Percentiles rank a stretch among this genome's conserved stretches.
These are phyloP conservation scores for Morpho helenor DNA, from an alignment of 2,888 invertebrate genomes.

Conservation along the genomic window DNA sequence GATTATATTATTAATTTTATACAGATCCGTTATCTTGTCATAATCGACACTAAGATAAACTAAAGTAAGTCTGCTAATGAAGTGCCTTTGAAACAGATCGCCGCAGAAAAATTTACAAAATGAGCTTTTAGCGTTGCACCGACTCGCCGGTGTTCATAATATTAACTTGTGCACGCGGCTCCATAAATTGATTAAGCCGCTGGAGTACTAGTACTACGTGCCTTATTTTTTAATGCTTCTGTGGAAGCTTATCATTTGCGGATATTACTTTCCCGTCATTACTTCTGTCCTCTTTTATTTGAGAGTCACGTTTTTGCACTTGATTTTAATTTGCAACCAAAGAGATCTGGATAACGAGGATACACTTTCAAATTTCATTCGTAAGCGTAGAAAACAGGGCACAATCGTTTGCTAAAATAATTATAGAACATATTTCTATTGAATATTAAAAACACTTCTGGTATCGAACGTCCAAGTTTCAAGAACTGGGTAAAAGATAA, in stretches of 20 bases:
- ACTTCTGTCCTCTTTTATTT: conserved; percentile 19
- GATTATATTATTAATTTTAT: too few species aligned
- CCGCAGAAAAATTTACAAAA: conserved; percentile 5
- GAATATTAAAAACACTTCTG: conserved; percentile 4
- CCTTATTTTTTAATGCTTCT: conserved; percentile 24
- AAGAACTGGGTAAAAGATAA: conserved; percentile 13
- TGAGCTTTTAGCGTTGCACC: conserved; percentile 8
- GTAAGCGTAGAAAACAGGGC: conserved; percentile 5
- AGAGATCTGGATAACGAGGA: conserved; percentile 16
- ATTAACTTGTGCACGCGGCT: conserved; percentile 20
- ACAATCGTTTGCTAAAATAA: conserved; percentile 6
- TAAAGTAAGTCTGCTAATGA: background rate
- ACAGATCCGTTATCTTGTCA: too few species aligned
- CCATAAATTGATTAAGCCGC: conserved; percentile 26
- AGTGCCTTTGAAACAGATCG: background rate
- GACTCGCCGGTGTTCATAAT: conserved; percentile 9
- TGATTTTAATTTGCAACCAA: conserved; percentile 13
- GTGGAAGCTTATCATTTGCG: conserved; percentile 25
- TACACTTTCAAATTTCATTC: conserved; percentile 7
- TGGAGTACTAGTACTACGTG: conserved; percentile 20
- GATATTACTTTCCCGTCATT: conserved; percentile 27
- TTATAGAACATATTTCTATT: conserved; percentile 8
- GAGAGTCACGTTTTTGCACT: conserved; percentile 21
- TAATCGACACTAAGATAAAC: background rate
- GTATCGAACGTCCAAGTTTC: conserved; percentile 13